Conservation (phyloP, 2,888 invertebrate species). For the Osmoderma eremita region DNA sequence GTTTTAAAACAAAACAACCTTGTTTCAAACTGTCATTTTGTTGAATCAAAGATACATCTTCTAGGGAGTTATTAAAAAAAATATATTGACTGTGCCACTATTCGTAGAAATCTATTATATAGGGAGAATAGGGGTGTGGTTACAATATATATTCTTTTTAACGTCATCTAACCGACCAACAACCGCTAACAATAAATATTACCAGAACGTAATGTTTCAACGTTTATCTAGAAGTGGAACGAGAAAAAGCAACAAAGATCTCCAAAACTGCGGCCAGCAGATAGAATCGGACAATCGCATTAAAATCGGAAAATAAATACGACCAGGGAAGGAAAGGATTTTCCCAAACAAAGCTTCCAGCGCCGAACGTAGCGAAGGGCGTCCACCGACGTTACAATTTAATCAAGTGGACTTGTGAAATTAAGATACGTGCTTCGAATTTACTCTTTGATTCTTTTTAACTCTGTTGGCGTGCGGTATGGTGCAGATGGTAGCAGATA, state of each 20-base stretch:
- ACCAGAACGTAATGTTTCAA: neutral
- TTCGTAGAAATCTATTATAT: too few relatives aligned
- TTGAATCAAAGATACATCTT: too few relatives aligned
- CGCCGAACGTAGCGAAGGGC: neutral
- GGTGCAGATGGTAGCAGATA: too few relatives aligned
- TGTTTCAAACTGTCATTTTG: neutral
- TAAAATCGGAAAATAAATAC: slow-evolving; percentile 14
- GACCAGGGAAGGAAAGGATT: neutral
- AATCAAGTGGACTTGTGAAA: slow-evolving; percentile 19
- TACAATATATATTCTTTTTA: too few relatives aligned
- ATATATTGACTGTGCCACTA: too few relatives aligned
- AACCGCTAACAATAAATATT: neutral
- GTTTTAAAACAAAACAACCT: neutral
- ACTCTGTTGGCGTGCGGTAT: too few relatives aligned
- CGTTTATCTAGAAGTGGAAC: neutral
- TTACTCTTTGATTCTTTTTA: slow-evolving; percentile 12
- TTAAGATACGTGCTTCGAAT: slow-evolving; percentile 18
- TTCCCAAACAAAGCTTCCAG: neutral
- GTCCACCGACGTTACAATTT: neutral
- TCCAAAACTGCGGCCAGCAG: neutral
- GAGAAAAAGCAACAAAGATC: too few relatives aligned
- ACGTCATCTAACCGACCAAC: neutral
- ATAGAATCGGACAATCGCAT: neutral
- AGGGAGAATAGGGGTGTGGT: too few relatives aligned
- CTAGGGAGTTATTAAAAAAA: too few relatives aligned